Percentiles rank a stretch among this genome's conserved stretches.
phyloP scores from a whole-genome alignment of 2,888 invertebrate genomes.

The Cephalotes varians region DNA sequence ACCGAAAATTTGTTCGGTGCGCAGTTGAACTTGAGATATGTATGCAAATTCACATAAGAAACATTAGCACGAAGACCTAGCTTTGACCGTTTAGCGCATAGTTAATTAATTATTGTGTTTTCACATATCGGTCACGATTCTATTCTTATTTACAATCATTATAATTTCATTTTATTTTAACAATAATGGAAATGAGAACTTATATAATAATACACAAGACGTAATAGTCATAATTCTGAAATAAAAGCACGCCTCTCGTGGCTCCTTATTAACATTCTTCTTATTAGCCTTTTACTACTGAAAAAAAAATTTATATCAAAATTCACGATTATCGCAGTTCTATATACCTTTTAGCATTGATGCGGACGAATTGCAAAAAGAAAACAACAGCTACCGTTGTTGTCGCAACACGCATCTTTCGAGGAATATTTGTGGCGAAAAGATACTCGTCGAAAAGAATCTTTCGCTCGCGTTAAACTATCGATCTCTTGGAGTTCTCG shows the following conservation, averaged over 20 bases:
- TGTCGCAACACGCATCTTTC: not conserved
- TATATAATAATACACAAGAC: not conserved
- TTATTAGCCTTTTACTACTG: not conserved
- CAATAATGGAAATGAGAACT: not conserved
- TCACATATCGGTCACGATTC: no score
- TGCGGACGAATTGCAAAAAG: not conserved
- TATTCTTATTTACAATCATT: no score
- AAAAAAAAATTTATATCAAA: not conserved
- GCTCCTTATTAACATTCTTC: not conserved
- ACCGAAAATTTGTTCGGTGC: no score
- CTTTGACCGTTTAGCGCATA: no score
- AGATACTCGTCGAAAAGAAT: not conserved
- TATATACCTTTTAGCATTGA: conserved; percentile 1
- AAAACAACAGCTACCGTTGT: not conserved
- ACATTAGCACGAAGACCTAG: no score
- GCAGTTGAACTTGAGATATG: no score
- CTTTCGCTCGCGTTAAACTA: conserved; percentile 1
- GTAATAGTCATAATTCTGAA: not conserved
- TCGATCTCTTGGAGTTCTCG: conserved; percentile 1
- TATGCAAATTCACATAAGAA: no score
- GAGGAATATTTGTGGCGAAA: not conserved
- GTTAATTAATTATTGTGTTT: no score
- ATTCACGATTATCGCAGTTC: not conserved
- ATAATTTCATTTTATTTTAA: not conserved
- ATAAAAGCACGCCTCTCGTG: not conserved